Evolutionary conservation across 2,797 vertebrate genomes (phyloP).

Genomic region (Halcyon leucocephala): DNA sequence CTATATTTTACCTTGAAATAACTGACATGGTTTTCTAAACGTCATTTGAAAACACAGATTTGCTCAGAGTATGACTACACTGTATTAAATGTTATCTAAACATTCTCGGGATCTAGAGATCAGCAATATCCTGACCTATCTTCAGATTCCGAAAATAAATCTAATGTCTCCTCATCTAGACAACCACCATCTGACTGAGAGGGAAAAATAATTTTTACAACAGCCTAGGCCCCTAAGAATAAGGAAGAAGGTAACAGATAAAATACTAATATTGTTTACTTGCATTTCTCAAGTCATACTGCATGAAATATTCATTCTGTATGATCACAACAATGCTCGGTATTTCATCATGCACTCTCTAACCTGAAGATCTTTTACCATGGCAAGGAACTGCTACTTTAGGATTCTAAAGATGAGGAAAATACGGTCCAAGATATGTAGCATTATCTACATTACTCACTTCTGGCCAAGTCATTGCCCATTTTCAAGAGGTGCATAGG

Average conservation of each 20-base stretch:
- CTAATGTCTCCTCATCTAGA: background rate
- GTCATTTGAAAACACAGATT: background rate
- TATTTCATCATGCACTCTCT: background rate
- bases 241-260: background rate
- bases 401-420: background rate
- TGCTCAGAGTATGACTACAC: background rate
- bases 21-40: background rate
- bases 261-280: background rate
- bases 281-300: background rate
- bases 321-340: background rate
- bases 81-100: background rate
- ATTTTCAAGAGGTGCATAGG: background rate
- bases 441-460: background rate
- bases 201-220: background rate
- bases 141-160: constrained; percentile 1
- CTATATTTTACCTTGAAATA: background rate
- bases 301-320: background rate
- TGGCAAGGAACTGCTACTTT: background rate
- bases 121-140: background rate
- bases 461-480: background rate
- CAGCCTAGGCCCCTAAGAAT: background rate
- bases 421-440: background rate
- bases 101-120: background rate
- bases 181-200: background rate
- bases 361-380: background rate